phyloP scores from a whole-genome alignment of 2,797 vertebrate species.

The Mormyrops boulengeri region DNA sequence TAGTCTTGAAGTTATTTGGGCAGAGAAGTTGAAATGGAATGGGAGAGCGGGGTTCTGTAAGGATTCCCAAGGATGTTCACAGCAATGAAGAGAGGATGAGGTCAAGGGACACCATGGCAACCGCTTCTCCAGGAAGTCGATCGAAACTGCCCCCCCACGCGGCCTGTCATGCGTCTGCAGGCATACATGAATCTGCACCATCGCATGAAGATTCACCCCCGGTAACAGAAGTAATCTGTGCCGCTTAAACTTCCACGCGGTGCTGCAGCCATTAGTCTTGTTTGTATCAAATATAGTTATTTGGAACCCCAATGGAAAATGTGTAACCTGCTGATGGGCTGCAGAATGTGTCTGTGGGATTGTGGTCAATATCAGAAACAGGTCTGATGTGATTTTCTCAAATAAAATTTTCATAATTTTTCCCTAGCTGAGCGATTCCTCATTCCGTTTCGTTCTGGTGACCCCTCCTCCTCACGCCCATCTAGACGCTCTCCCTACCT shows the following conservation, averaged over 20 bases:
- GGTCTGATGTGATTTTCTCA: not conserved
- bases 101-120: not conserved
- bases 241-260: not conserved
- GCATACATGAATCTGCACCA: not conserved
- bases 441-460: not conserved
- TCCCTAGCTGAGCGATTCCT: not conserved
- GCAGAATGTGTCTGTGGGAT: not conserved
- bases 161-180: not conserved
- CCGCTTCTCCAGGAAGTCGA: not conserved
- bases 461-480: not conserved
- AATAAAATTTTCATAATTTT: not conserved
- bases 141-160: not conserved
- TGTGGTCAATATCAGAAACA: not conserved
- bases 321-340: not conserved
- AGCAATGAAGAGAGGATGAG: not conserved
- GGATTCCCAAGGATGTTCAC: not conserved
- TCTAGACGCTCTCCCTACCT: not conserved
- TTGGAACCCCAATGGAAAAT: not conserved
- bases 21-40: slow-evolving; percentile 1
- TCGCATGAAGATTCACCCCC: not conserved
- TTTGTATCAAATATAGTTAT: not conserved
- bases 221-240: not conserved
- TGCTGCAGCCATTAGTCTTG: not conserved
- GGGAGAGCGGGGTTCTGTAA: not conserved
- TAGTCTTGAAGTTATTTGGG: not conserved